These are phyloP conservation scores for Falcaria lacertinaria DNA, from an alignment of 2,888 invertebrate genomes.

Conservation along the genomic window DNA sequence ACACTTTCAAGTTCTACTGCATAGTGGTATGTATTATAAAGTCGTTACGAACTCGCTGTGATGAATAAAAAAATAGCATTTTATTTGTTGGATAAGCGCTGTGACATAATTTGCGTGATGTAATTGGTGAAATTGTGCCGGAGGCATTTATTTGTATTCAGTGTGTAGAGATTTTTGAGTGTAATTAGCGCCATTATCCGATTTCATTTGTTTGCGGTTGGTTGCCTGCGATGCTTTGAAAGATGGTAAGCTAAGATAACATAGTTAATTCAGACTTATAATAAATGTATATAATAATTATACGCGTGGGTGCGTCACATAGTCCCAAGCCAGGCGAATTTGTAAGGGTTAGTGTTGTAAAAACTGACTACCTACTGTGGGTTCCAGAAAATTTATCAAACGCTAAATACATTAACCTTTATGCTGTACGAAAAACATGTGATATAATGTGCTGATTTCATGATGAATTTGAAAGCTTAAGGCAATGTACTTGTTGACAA, in stretches of 20 bases:
- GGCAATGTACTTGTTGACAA: too few species aligned
- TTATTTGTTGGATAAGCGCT: constrained; percentile 14
- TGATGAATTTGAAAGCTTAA: too few species aligned
- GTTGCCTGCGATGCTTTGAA: not conserved
- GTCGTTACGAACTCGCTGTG: constrained; percentile 28
- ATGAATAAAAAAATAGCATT: constrained; percentile 21
- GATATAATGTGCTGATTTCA: too few species aligned
- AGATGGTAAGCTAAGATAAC: not conserved
- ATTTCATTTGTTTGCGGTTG: not conserved
- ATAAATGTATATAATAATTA: too few species aligned
- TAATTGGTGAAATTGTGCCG: constrained; percentile 14
- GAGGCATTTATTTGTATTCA: not conserved
- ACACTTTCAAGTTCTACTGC: constrained; percentile 58
- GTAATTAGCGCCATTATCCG: not conserved
- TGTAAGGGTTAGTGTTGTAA: too few species aligned
- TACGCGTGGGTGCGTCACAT: too few species aligned
- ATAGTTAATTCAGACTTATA: too few species aligned
- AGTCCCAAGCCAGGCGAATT: too few species aligned
- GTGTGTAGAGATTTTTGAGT: not conserved
- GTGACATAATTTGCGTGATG: constrained; percentile 10
- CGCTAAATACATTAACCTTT: too few species aligned
- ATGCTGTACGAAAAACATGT: too few species aligned
- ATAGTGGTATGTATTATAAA: constrained; percentile 38
- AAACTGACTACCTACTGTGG: too few species aligned
- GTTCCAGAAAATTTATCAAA: too few species aligned